phyloP scores from a whole-genome alignment of 2,113 vertebrate species.

The Pomatorhinus ruficollis region DNA sequence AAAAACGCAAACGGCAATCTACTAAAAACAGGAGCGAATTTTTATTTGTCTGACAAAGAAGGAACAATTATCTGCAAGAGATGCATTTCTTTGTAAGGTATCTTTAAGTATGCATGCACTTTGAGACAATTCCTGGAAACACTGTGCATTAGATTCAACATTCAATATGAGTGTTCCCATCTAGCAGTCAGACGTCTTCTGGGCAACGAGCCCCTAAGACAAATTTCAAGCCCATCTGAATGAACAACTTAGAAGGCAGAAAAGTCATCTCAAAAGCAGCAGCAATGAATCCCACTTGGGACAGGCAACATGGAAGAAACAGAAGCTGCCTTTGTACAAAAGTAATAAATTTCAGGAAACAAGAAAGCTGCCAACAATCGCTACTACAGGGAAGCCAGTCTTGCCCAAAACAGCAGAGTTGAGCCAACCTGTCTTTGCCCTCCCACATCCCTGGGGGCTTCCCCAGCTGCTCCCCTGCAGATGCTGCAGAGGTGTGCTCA shows the following conservation, averaged over 20 bases:
- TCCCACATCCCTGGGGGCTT: not conserved
- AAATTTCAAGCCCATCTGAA: not conserved
- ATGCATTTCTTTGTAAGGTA: not conserved
- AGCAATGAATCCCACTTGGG: not conserved
- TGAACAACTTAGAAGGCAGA: not conserved
- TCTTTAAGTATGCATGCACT: not conserved
- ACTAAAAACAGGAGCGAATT: not conserved
- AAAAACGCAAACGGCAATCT: not conserved
- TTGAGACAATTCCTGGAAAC: constrained; percentile 5
- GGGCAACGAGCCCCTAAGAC: not conserved
- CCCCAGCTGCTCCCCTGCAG: not conserved
- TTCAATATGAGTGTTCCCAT: not conserved
- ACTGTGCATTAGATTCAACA: not conserved
- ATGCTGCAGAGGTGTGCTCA: fast-evolving
- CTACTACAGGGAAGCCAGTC: not conserved
- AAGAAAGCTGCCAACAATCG: not conserved
- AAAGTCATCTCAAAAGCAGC: not conserved
- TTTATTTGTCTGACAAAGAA: not conserved
- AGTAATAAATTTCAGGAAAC: not conserved
- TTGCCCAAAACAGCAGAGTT: not conserved
- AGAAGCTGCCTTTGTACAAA: constrained; percentile 13
- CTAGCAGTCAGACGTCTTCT: not conserved
- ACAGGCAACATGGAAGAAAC: not conserved
- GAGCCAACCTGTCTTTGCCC: not conserved
- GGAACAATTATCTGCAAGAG: not conserved